Evolutionary conservation across 30 jellyfish, hydroid and myxozoan species (phyloP).

Genomic region (Pseudorhiza aurosa): DNA sequence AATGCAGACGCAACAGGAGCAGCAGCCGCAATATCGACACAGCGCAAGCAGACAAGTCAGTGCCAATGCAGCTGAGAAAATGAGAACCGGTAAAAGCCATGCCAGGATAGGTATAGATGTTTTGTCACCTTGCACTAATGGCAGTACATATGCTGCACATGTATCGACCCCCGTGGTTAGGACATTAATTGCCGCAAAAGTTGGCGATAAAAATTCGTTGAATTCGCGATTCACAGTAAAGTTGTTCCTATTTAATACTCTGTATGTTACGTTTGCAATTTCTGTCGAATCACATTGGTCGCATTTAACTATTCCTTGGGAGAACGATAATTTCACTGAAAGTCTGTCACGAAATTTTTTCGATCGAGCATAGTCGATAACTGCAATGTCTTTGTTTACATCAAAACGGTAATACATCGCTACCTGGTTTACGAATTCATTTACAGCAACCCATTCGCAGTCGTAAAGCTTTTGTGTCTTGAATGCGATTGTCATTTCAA

Average conservation of each 20-base stretch:
- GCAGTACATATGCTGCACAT: conserved; percentile 44
- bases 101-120: conserved; percentile 40
- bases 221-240: conserved; percentile 30
- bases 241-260: conserved; percentile 26
- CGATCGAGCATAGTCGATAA: conserved; percentile 30
- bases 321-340: conserved; percentile 30
- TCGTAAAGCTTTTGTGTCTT: background rate
- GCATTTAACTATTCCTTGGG: conserved; percentile 46
- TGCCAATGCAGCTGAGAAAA: conserved; percentile 47
- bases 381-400: conserved; percentile 20
- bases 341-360: background rate
- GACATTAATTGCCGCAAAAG: conserved; percentile 22
- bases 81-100: conserved; percentile 53
- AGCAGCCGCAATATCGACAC: conserved; percentile 56
- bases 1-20: conserved; percentile 46
- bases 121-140: conserved; percentile 24
- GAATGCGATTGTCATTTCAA: conserved; percentile 44
- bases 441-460: conserved; percentile 58
- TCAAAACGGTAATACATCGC: conserved; percentile 50
- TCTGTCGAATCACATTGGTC: conserved; percentile 44
- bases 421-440: conserved; percentile 16
- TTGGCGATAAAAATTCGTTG: conserved; percentile 35
- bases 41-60: conserved; percentile 32
- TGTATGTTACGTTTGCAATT: conserved; percentile 46
- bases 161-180: conserved; percentile 40